Evolutionary conservation across 1,140 invertebrate genomes (phyloP).

Genomic region (Acromyrmex charruanus): DNA sequence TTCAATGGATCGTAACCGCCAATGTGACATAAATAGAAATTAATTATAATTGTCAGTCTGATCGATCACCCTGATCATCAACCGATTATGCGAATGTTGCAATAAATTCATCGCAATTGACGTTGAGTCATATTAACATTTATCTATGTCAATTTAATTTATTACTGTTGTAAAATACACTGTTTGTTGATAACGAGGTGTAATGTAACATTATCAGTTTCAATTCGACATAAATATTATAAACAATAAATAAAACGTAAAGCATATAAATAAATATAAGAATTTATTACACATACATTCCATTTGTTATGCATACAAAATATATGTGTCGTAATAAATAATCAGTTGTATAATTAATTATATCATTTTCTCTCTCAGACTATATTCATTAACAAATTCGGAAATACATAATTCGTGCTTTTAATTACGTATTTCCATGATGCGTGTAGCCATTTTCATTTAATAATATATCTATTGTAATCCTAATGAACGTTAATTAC

Average conservation of each 20-base stretch:
- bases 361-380: neutral
- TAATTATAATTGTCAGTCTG: conserved; percentile 38
- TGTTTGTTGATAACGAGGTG: neutral
- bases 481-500: too few relatives aligned
- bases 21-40: conserved; percentile 23
- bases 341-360: conserved; percentile 19
- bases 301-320: neutral
- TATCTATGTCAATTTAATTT: conserved; percentile 27
- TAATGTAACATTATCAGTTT: conserved; percentile 12
- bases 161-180: neutral
- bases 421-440: conserved; percentile 1
- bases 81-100: neutral
- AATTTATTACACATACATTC: neutral
- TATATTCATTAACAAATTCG: conserved; percentile 35
- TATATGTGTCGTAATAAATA: neutral
- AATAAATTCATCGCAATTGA: conserved; percentile 20
- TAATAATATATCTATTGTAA: neutral
- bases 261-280: neutral
- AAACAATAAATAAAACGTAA: conserved; percentile 28
- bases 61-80: conserved; percentile 19
- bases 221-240: neutral
- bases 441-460: too few relatives aligned
- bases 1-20: neutral
- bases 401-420: conserved; percentile 23
- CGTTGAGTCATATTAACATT: conserved; percentile 23